These are phyloP conservation scores for Mungos mungo DNA, from an alignment of 2,113 vertebrate genomes.

Conservation along the genomic window DNA sequence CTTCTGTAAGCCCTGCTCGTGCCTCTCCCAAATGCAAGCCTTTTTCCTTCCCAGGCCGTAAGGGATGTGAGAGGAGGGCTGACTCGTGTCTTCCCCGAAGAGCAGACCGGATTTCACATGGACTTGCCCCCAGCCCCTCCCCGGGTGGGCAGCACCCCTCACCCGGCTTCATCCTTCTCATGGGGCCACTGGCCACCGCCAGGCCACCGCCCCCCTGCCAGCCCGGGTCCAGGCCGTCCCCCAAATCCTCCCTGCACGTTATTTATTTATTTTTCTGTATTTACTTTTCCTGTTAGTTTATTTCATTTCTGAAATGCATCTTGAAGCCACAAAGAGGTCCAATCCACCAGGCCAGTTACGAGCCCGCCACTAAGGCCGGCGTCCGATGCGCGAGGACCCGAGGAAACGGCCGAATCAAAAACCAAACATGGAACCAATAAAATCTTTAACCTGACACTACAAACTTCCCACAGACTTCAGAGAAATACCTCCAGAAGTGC, in stretches of 20 bases:
- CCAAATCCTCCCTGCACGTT: fast-evolving
- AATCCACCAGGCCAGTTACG: not conserved
- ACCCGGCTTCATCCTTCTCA: not conserved
- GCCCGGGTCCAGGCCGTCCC: fast-evolving
- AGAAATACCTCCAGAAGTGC: slow-evolving; percentile 76
- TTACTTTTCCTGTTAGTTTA: not conserved
- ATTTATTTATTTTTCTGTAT: not conserved
- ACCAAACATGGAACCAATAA: slow-evolving; percentile 79
- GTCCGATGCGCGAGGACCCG: not conserved
- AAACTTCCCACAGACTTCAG: slow-evolving; percentile 82
- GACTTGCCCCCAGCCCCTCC: not conserved
- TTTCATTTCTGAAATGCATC: not conserved
- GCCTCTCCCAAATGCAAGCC: not conserved
- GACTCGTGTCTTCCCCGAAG: not conserved
- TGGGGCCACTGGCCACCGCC: fast-evolving
- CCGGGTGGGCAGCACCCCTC: fast-evolving
- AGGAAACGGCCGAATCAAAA: slow-evolving; percentile 67
- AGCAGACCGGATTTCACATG: not conserved
- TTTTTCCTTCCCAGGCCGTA: fast-evolving
- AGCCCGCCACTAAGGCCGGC: not conserved
- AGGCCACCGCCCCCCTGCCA: too few relatives aligned
- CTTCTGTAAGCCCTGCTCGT: not conserved
- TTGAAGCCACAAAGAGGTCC: not conserved
- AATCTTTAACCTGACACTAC: slow-evolving; percentile 77
- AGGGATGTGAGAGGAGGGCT: not conserved